These are phyloP conservation scores for Lepilemur septentrionalis DNA, from an alignment of 2,797 vertebrate genomes.

Conservation along the genomic window DNA sequence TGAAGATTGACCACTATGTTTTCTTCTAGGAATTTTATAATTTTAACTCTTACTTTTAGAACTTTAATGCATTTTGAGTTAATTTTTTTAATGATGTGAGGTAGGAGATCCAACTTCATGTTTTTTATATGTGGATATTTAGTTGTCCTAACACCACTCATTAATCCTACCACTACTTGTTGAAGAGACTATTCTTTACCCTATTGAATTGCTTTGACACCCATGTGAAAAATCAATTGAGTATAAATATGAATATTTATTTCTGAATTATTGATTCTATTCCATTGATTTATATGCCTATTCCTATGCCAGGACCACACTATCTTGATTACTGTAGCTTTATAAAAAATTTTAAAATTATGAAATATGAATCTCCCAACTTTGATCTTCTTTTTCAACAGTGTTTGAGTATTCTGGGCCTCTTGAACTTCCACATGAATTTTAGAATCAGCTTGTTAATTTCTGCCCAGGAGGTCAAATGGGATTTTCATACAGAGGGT, in stretches of 20 bases:
- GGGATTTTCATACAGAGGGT: neutral
- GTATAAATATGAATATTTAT: neutral
- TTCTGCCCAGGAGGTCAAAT: neutral
- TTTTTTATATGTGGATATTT: neutral
- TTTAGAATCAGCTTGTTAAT: neutral
- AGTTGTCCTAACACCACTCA: neutral
- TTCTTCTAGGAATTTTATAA: neutral
- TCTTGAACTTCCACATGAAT: neutral
- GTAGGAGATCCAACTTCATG: neutral
- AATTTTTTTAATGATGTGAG: neutral
- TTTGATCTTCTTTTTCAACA: neutral
- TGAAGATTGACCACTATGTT: neutral
- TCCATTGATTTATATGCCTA: neutral
- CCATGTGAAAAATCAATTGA: neutral
- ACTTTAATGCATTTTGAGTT: slow-evolving; percentile 10
- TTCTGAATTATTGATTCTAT: neutral
- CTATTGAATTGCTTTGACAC: neutral
- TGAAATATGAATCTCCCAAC: neutral
- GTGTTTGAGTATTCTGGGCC: neutral
- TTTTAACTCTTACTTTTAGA: neutral
- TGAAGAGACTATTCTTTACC: neutral
- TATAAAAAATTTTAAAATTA: neutral
- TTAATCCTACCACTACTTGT: neutral
- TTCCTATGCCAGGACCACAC: neutral
- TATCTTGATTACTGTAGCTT: neutral